Conservation (phyloP, 1,140 invertebrate species). For the Homalodisca vitripennis region DNA sequence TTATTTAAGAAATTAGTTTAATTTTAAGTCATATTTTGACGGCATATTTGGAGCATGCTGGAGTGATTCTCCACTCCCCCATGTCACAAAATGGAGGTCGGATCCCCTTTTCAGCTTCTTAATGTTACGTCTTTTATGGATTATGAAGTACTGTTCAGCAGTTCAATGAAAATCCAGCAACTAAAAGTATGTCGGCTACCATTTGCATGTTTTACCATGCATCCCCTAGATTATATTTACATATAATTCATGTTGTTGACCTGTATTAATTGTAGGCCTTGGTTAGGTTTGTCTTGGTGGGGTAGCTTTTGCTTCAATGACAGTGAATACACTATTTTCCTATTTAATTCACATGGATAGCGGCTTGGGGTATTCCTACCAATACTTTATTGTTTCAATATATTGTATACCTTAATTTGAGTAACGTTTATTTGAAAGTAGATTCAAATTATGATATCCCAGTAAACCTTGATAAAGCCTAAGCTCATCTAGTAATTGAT, state of each 20-base stretch:
- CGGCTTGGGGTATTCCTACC: too few relatives aligned
- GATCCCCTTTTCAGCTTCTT: slow-evolving; percentile 39
- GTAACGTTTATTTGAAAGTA: too few relatives aligned
- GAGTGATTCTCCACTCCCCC: slow-evolving; percentile 56
- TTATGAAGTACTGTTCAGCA: too few relatives aligned
- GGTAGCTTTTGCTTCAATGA: slow-evolving; percentile 27
- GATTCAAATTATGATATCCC: too few relatives aligned
- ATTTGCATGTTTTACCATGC: background rate
- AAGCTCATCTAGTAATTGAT: too few relatives aligned
- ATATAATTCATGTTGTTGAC: background rate
- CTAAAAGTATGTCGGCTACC: too few relatives aligned
- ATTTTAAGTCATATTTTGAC: slow-evolving; percentile 42
- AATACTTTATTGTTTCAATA: too few relatives aligned
- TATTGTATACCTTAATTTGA: too few relatives aligned
- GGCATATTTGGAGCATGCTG: slow-evolving; percentile 52
- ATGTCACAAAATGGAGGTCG: slow-evolving; percentile 58
- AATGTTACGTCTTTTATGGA: background rate
- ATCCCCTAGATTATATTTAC: background rate
- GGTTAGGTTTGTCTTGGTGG: slow-evolving; percentile 30
- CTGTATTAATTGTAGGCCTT: slow-evolving; percentile 16
- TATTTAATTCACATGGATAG: too few relatives aligned
- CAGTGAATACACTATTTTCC: too few relatives aligned
- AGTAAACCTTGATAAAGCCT: too few relatives aligned
- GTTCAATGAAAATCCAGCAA: too few relatives aligned
- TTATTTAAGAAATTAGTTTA: background rate